Evolutionary conservation across 2,888 invertebrate species (phyloP), one percentile per base, ranked within the genome.

Genomic region (Mesochorus sp.): DNA sequence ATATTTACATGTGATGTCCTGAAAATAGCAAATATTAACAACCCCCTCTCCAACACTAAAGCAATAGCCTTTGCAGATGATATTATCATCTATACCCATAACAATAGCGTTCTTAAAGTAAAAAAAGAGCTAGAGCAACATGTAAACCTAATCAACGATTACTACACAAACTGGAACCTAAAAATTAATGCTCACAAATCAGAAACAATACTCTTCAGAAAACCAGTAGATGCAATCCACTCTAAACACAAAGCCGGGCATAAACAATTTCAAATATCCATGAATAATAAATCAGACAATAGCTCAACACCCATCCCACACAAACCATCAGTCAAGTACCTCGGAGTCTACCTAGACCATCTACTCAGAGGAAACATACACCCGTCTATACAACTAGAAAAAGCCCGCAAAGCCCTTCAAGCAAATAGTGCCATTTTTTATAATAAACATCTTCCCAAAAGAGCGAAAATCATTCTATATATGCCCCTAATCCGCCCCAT

Each of bases 31-130:
- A 49, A 51, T 2, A 0, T 81, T 0, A 80, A 80, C 39, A 47
- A 5, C n/a, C n/a, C n/a, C 0, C 14, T 34, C 6, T 10, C 12
- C 0, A 31, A 64, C 4, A 31, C 19, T 4, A n/a, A 42, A 0
- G 24, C 66, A 0, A 68, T 76, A 3, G 71, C 59, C 0, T 83
- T 81, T 17, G 78, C 80, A 0, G 80, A 82, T 26, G 81, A 81
- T 47, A 12, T 80, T 6, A 79, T 82, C 0, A 37, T 81, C 0
- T 75, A 73, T 3, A 39, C 34, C 0, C 28, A 12, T 0, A 24
- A 42, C n/a, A 80, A 51, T 47, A 21, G 59, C 5, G 21, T 26
- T 0, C 0, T 26, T 1, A 24, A 17, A 6, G 61, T 76, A 0
- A 17, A 72, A 62, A 34, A 44, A 4, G 17, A 57, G 0, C 19